Percentiles rank a stretch among this genome's conserved stretches.
Conservation (phyloP, 2,797 vertebrate species). For the Vireo griseus region DNA sequence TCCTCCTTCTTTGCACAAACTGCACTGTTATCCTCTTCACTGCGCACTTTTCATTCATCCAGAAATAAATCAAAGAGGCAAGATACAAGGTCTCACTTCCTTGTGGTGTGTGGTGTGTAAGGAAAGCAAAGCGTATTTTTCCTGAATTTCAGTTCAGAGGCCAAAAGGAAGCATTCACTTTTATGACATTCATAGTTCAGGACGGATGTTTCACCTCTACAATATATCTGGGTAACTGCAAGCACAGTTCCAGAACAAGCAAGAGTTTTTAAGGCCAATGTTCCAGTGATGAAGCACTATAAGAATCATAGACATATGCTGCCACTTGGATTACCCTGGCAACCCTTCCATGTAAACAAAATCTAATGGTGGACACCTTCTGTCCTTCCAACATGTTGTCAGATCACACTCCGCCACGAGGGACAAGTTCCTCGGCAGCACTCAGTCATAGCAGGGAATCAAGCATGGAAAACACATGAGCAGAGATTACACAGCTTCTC, state of each 20-base stretch:
- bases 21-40: background rate
- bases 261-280: background rate
- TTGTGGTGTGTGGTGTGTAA: background rate
- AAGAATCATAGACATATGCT: background rate
- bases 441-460: rapidly evolving
- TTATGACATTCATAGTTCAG: background rate
- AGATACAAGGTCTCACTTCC: background rate
- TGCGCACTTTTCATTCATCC: background rate
- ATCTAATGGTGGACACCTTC: background rate
- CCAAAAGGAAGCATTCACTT: background rate
- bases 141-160: background rate
- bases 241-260: background rate
- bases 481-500: background rate
- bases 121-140: background rate
- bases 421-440: background rate
- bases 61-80: background rate
- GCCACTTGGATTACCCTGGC: background rate
- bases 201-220: background rate
- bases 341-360: background rate
- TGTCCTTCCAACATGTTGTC: background rate
- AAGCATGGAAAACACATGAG: constrained; percentile 12
- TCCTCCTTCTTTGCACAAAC: background rate
- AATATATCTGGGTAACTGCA: background rate
- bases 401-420: background rate
- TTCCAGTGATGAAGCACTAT: background rate